These are phyloP conservation scores for Leptopterna dolabrata DNA, from an alignment of 2,888 invertebrate species.

Conservation along the genomic window DNA sequence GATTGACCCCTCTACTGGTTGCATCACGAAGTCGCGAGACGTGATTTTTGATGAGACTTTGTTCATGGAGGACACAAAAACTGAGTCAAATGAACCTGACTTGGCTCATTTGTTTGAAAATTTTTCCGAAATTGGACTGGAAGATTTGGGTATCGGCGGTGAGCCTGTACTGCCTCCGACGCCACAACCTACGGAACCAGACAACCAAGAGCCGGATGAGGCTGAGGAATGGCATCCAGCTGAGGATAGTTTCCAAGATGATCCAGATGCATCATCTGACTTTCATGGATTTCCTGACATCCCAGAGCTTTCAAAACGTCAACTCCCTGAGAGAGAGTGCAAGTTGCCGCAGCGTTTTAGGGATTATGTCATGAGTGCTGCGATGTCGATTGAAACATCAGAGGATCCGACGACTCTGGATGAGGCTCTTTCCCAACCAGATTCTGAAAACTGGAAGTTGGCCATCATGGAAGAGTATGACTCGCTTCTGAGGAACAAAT, in stretches of 20 bases:
- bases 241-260: neutral
- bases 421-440: constrained; percentile 13
- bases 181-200: neutral
- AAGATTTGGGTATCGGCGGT: neutral
- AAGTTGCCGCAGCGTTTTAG: neutral
- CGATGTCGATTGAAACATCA: neutral
- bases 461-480: constrained; percentile 27
- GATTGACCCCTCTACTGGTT: neutral
- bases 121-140: neutral
- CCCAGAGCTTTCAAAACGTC: neutral
- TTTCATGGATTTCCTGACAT: neutral
- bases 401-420: constrained; percentile 8
- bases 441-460: constrained; percentile 24
- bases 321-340: constrained; percentile 6
- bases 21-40: neutral
- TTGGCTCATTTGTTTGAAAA: neutral
- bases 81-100: neutral
- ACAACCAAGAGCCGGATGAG: neutral
- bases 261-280: neutral
- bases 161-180: constrained; percentile 4
- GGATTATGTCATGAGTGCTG: constrained; percentile 11
- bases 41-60: constrained; percentile 24
- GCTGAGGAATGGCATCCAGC: constrained; percentile 4
- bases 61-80: neutral
- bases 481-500: constrained; percentile 31